phyloP scores from a whole-genome alignment of 2,113 vertebrate species.

The Dascyllus trimaculatus region DNA sequence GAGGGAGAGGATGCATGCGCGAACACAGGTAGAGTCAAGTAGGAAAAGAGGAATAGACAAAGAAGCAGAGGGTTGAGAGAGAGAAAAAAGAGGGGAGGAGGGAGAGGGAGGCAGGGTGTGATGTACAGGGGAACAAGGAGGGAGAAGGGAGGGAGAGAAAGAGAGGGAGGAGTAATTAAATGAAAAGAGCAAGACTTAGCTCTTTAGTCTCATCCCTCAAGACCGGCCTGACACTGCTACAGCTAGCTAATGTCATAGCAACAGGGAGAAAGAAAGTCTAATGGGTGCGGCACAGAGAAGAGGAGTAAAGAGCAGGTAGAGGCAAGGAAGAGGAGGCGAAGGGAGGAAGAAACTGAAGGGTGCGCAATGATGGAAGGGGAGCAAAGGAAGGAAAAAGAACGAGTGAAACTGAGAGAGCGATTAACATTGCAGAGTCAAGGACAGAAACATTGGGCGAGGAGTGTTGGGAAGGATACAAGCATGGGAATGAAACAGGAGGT shows the following conservation, averaged over 20 bases:
- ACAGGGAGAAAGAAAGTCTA: conserved; percentile 76
- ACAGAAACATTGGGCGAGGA: conserved; percentile 55
- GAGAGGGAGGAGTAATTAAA: conserved; percentile 75
- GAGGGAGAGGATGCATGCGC: conserved; percentile 18
- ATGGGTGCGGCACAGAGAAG: conserved; percentile 70
- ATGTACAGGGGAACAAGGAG: conserved; percentile 27
- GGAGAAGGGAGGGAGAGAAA: conserved; percentile 13
- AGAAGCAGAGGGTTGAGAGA: conserved; percentile 35
- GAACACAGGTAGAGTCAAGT: conserved; percentile 47
- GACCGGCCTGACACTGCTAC: conserved; percentile 71
- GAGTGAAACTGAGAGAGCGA: conserved; percentile 38
- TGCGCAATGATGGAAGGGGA: conserved; percentile 2
- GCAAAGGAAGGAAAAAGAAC: conserved; percentile 7
- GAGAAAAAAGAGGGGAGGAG: conserved; percentile 1
- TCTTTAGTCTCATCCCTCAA: conserved; percentile 80
- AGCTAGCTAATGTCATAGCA: conserved; percentile 83
- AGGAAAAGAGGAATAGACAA: conserved; percentile 36
- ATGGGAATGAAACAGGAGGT: conserved; percentile 45
- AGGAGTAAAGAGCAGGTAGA: conserved; percentile 59
- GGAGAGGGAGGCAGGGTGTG: conserved; percentile 28
- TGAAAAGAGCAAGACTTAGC: conserved; percentile 81
- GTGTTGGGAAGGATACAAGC: conserved; percentile 59
- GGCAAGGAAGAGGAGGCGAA: conserved; percentile 33
- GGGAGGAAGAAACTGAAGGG: conserved; percentile 31
- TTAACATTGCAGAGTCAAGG: conserved; percentile 63